phyloP scores from a whole-genome alignment of 2,797 vertebrate species.

The Uromys caudimaculatus region DNA sequence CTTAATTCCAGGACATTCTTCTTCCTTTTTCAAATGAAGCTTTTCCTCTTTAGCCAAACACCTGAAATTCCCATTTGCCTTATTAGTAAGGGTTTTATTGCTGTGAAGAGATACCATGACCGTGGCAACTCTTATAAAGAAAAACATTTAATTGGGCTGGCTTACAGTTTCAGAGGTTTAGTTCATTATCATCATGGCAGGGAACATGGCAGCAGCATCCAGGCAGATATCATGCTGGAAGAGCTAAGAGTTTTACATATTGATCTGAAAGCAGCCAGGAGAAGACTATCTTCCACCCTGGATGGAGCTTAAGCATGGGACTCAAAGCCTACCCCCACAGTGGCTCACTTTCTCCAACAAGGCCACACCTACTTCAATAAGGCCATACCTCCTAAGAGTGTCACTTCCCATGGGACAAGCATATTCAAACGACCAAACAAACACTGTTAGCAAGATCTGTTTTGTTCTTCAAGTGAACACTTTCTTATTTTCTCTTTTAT shows the following conservation, averaged over 20 bases:
- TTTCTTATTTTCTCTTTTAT: conserved; percentile 1
- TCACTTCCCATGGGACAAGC: neutral
- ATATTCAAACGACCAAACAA: neutral
- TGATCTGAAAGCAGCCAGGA: neutral
- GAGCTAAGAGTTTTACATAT: neutral
- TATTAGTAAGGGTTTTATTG: neutral
- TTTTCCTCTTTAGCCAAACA: neutral
- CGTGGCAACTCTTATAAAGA: neutral
- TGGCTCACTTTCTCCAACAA: neutral
- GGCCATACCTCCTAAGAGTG: neutral
- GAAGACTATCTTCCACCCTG: neutral
- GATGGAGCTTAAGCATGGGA: neutral
- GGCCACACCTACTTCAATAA: neutral
- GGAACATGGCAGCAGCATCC: neutral
- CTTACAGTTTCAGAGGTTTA: neutral
- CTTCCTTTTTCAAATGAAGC: neutral
- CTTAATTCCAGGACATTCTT: neutral
- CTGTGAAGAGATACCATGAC: neutral
- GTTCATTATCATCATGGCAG: neutral
- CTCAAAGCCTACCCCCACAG: neutral
- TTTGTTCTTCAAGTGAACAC: neutral
- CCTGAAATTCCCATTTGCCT: conserved; percentile 15
- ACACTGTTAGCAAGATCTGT: neutral
- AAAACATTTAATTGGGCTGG: neutral
- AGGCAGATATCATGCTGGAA: neutral